Percentiles rank a stretch among this genome's conserved stretches.
Conservation (phyloP, 2,888 invertebrate genomes). For the Drosophila lutescens region DNA sequence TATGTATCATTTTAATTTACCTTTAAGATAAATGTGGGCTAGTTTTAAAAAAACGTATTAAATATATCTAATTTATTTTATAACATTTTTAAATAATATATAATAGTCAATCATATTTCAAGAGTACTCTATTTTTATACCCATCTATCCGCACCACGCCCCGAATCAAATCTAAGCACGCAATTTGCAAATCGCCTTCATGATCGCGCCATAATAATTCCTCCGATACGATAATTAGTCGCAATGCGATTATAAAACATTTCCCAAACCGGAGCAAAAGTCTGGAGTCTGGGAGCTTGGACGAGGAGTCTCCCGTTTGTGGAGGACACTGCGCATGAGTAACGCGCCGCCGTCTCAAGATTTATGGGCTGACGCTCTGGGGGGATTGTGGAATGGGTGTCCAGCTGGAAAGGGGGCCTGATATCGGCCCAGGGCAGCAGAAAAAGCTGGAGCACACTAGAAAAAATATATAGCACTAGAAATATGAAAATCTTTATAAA, state of each 20-base stretch:
- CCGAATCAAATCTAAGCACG: constrained; percentile 46
- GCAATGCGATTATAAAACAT: constrained; percentile 81
- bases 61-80: too few relatives aligned
- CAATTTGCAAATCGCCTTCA: constrained; percentile 66
- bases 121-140: background rate
- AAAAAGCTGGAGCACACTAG: constrained; percentile 2
- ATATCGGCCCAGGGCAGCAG: background rate
- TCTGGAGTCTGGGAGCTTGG: constrained; percentile 6
- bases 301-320: constrained; percentile 5
- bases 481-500: background rate
- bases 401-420: constrained; percentile 1
- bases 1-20: too few relatives aligned
- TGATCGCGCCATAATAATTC: constrained; percentile 74
- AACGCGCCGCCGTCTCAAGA: constrained; percentile 68
- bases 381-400: constrained; percentile 5
- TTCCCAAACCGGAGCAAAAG: constrained; percentile 41
- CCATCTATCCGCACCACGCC: constrained; percentile 1
- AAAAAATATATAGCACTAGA: background rate
- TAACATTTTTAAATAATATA: too few relatives aligned
- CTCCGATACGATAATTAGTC: constrained; percentile 82
- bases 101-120: background rate
- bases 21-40: too few relatives aligned
- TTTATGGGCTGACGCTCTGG: constrained; percentile 53
- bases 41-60: too few relatives aligned
- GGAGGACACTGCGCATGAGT: constrained; percentile 71